Evolutionary conservation across 2,797 vertebrate genomes (phyloP), one percentile per base, ranked within the genome.

Genomic region (Hybognathus amarus): DNA sequence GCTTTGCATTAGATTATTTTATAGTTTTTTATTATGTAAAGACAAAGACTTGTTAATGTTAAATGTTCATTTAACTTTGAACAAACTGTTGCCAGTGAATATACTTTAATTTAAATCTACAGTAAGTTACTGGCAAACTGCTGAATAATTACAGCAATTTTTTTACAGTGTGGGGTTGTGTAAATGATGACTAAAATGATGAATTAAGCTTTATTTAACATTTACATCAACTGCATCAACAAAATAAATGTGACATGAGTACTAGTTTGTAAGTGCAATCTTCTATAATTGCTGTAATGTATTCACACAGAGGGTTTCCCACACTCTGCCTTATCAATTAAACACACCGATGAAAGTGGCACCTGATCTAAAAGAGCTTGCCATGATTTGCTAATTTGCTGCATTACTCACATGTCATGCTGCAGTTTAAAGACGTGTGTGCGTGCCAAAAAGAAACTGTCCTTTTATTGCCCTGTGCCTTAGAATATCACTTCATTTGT

Each of bases 291-390:
- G 6, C 75, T 38, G 22, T 63, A 78, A 83, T 83, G 75, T 63
- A 83, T 83, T 52, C 75, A 78, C 20, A 47, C n/a, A 17, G 24
- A 59, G 8, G n/a, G 12, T 83, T 56, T 42, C 50, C 71, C 33
- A 67, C 24, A 45, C 73, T 68, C 36, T 59, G 27, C 66, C 82
- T 38, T 71, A 77, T 83, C 75, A 78, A 78, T 83, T 77, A 71
- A 81, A 77, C 70, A 38, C 82, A 70, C 74, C 15, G 81, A 83
- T 70, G 36, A 59, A 83, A 83, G 82, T 70, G 67, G 54, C 66
- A 63, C 75, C 82, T 70, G 75, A 78, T 83, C 40, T 83, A 61
- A 78, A 83, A 78, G 75, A 59, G 52, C 5, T 42, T 50, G 66
- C 30, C 67, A 27, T 52, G 10, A 71, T 61, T 38, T 83, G 52